Evolutionary conservation across 64 coral and sea anemone species (phyloP).

Genomic region (Montipora capricornis): DNA sequence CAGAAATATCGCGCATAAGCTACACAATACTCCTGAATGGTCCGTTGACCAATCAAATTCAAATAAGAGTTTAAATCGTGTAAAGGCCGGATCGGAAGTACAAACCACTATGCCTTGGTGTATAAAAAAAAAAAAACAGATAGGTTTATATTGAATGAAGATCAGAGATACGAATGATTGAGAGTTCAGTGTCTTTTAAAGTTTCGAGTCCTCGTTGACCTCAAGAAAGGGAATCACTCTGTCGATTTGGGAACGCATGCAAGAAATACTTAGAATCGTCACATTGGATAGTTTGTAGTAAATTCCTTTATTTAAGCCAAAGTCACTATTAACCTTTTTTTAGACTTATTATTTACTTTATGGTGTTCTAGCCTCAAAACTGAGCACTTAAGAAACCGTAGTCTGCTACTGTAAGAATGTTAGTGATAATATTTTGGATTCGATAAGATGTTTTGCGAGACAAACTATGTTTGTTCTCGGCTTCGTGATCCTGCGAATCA

Average conservation of each 20-base stretch:
- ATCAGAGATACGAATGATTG: neutral
- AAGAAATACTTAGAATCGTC: too few relatives aligned
- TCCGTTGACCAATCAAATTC: slow-evolving; percentile 25
- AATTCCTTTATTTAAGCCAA: neutral
- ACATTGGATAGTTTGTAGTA: neutral
- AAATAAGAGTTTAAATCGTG: slow-evolving; percentile 24
- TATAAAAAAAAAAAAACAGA: slow-evolving; percentile 12
- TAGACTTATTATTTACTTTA: neutral
- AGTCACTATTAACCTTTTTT: neutral
- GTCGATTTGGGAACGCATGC: neutral
- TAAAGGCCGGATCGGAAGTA: neutral
- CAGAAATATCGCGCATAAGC: neutral
- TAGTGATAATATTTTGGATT: neutral
- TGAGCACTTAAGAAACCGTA: neutral
- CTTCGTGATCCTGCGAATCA: neutral
- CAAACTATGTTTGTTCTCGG: neutral
- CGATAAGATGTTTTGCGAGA: slow-evolving; percentile 22
- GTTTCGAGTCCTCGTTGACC: neutral
- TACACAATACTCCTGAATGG: slow-evolving; percentile 10
- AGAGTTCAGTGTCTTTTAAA: neutral
- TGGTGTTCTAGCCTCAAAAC: neutral
- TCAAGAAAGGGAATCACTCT: neutral
- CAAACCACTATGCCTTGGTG: slow-evolving; percentile 8
- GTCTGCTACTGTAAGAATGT: neutral
- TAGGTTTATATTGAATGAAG: neutral